These are phyloP conservation scores for Anser brachyrhynchus DNA, from an alignment of 2,113 vertebrate genomes.

Conservation along the genomic window DNA sequence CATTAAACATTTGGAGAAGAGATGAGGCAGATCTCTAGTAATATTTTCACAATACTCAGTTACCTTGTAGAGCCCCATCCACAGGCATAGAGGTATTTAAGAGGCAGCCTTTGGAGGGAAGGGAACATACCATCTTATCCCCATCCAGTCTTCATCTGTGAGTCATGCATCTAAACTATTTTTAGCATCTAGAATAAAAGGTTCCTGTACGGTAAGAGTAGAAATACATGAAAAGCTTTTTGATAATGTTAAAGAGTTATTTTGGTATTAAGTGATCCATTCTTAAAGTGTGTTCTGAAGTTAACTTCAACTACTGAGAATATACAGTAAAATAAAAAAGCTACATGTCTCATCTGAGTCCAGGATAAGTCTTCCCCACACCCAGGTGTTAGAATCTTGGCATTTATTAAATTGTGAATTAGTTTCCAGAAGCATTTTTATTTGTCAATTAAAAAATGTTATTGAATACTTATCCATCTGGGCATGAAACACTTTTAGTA, in stretches of 20 bases:
- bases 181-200: conserved; percentile 18
- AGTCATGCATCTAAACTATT: not conserved
- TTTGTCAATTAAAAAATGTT: conserved; percentile 39
- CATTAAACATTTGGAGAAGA: not conserved
- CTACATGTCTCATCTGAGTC: not conserved
- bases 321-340: not conserved
- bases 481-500: conserved; percentile 41
- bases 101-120: not conserved
- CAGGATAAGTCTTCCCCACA: not conserved
- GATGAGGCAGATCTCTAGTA: not conserved
- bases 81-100: not conserved
- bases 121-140: not conserved
- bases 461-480: conserved; percentile 58
- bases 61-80: not conserved
- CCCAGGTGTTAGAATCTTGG: conserved; percentile 4
- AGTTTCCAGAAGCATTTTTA: conserved; percentile 51
- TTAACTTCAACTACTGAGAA: not conserved
- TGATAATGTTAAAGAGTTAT: not conserved
- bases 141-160: not conserved
- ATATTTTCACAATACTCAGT: not conserved
- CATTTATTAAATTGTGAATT: conserved; percentile 34
- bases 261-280: not conserved
- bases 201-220: not conserved
- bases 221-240: not conserved
- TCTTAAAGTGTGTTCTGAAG: not conserved